These are phyloP conservation scores for Chrysolina americana DNA, from an alignment of 2,888 invertebrate genomes.

Conservation along the genomic window DNA sequence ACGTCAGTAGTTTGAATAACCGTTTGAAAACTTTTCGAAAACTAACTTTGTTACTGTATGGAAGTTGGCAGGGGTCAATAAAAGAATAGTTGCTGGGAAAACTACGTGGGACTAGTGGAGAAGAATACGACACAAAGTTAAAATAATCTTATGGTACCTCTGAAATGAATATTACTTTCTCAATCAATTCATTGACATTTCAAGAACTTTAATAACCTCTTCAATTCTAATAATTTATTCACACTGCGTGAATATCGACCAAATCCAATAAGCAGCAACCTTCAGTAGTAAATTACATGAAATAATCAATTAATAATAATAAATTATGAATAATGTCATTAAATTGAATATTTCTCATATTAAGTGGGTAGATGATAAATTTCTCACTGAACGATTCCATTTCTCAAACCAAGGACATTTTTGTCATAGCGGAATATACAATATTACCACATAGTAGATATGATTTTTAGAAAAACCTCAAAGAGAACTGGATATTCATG, in stretches of 20 bases:
- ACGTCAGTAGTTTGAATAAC: too few species aligned
- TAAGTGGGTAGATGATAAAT: conserved; percentile 31
- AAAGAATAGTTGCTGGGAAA: too few species aligned
- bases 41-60: too few species aligned
- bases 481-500: not conserved
- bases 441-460: not conserved
- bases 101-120: too few species aligned
- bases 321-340: conserved; percentile 13
- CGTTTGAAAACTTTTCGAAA: too few species aligned
- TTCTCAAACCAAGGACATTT: conserved; percentile 34
- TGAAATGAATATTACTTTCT: not conserved
- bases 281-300: conserved; percentile 18
- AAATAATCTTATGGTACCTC: too few species aligned
- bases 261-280: not conserved
- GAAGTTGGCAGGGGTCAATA: too few species aligned
- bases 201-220: not conserved
- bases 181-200: not conserved
- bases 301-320: conserved; percentile 29
- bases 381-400: conserved; percentile 31
- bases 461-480: not conserved
- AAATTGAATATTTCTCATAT: conserved; percentile 28
- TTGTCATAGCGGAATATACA: not conserved
- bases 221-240: not conserved
- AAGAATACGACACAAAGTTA: too few species aligned
- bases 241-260: not conserved